A percentile compares a stretch with the other conserved stretches of the same genome.
Evolutionary conservation across 1,140 invertebrate species (phyloP).

Genomic region (Oryzaephilus surinamensis): DNA sequence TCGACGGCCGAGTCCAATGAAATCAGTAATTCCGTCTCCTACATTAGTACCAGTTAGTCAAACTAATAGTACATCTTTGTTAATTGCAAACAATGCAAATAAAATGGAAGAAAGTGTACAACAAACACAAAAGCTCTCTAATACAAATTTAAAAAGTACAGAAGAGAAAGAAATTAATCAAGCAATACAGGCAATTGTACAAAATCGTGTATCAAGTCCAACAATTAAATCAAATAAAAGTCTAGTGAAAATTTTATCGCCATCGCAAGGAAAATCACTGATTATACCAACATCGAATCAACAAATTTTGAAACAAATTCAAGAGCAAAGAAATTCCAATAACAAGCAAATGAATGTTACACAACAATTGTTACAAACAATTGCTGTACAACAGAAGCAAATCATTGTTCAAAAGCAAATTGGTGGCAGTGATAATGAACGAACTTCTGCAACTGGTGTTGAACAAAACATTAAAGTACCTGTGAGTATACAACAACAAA

Average conservation of each 20-base stretch:
- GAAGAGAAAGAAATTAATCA: slow-evolving; percentile 29
- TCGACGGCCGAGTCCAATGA: background rate
- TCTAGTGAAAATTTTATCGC: slow-evolving; percentile 33
- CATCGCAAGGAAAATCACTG: slow-evolving; percentile 30
- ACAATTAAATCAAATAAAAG: slow-evolving; percentile 19
- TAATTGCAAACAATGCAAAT: slow-evolving; percentile 9
- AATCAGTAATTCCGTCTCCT: too few species aligned
- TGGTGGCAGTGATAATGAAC: too few species aligned
- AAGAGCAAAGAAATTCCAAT: slow-evolving; percentile 14
- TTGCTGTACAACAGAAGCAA: slow-evolving; percentile 23
- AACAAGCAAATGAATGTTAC: slow-evolving; percentile 10
- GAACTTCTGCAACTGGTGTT: too few species aligned
- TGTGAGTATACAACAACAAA: slow-evolving; percentile 25
- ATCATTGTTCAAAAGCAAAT: slow-evolving; percentile 12
- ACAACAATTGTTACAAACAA: slow-evolving; percentile 24
- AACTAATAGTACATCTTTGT: slow-evolving; percentile 6
- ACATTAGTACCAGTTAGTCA: too few species aligned
- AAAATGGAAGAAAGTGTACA: slow-evolving; percentile 1
- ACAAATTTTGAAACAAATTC: slow-evolving; percentile 26
- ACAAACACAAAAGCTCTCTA: slow-evolving; percentile 1
- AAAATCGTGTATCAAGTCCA: slow-evolving; percentile 15
- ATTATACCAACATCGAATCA: slow-evolving; percentile 27
- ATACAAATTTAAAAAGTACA: too few species aligned
- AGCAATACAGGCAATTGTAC: slow-evolving; percentile 23
- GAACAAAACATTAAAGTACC: too few species aligned